Conservation (phyloP, 1,140 invertebrate species). For the Listronotus bonariensis region DNA sequence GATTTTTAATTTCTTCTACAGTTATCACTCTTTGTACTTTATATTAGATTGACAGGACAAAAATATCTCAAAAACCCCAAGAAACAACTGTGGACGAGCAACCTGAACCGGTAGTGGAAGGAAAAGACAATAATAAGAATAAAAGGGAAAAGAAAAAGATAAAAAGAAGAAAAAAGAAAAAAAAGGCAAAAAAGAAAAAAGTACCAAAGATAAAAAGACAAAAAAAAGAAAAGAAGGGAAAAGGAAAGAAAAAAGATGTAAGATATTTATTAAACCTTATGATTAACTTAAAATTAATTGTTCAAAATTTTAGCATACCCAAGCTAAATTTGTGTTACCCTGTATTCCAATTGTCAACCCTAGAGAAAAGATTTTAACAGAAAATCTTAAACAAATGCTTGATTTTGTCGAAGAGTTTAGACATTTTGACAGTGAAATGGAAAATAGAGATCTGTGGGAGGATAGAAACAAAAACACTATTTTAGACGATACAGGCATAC, state of each 20-base stretch:
- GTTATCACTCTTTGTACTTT: too few species aligned
- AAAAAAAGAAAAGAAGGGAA: slow-evolving; percentile 18
- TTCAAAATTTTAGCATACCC: slow-evolving; percentile 3
- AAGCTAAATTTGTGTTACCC: slow-evolving; percentile 18
- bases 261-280: not conserved
- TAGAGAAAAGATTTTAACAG: slow-evolving; percentile 19
- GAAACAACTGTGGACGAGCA: too few species aligned
- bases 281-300: too few species aligned
- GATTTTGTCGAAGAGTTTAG: slow-evolving; percentile 32
- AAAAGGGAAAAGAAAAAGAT: too few species aligned
- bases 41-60: too few species aligned
- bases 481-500: slow-evolving; percentile 9
- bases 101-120: too few species aligned
- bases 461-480: not conserved
- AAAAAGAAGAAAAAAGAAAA: too few species aligned
- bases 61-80: too few species aligned
- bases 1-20: too few species aligned
- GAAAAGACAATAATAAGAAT: too few species aligned
- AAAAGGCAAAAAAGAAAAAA: slow-evolving; percentile 12
- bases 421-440: slow-evolving; percentile 28
- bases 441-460: slow-evolving; percentile 16
- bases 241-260: slow-evolving; percentile 3
- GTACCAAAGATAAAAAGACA: slow-evolving; percentile 3
- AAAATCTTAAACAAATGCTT: slow-evolving; percentile 16
- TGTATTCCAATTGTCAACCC: slow-evolving; percentile 16